These are phyloP conservation scores for Heliconius ethilla DNA, from an alignment of 2,888 invertebrate species.

Conservation along the genomic window DNA sequence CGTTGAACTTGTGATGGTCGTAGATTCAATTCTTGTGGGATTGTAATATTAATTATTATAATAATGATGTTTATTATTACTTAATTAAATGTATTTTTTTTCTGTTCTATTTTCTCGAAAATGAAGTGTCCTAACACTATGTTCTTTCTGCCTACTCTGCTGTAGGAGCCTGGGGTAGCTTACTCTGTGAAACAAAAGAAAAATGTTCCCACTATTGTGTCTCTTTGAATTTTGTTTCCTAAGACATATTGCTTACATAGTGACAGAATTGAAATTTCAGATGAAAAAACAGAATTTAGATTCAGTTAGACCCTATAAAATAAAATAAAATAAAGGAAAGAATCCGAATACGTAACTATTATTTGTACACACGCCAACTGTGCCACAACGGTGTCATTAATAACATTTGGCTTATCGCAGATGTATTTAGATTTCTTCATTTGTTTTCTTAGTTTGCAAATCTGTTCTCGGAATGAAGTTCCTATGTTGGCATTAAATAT, in stretches of 20 bases:
- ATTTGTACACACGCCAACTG: not conserved
- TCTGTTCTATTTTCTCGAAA: too few species aligned
- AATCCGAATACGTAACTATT: not conserved
- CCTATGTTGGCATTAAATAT: constrained; percentile 8
- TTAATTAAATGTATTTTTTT: too few species aligned
- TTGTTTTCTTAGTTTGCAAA: constrained; percentile 23
- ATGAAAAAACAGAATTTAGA: not conserved
- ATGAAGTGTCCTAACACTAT: too few species aligned
- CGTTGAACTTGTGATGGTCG: not conserved
- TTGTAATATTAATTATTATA: not conserved
- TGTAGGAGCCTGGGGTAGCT: too few species aligned
- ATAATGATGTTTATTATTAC: too few species aligned
- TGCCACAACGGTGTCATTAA: not conserved
- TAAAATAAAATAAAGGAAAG: not conserved
- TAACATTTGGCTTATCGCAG: constrained; percentile 20
- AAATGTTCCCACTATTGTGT: too few species aligned
- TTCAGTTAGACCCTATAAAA: too few species aligned
- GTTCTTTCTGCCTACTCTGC: not conserved
- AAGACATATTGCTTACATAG: too few species aligned
- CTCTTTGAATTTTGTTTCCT: too few species aligned
- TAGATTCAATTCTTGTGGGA: not conserved
- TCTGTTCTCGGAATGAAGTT: constrained; percentile 24
- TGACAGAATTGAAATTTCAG: too few species aligned
- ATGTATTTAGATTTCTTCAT: constrained; percentile 20
- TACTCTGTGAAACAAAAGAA: too few species aligned